Base-by-base conservation (phyloP, 2,888 invertebrate genomes). In the Biston stratarius region DNA sequence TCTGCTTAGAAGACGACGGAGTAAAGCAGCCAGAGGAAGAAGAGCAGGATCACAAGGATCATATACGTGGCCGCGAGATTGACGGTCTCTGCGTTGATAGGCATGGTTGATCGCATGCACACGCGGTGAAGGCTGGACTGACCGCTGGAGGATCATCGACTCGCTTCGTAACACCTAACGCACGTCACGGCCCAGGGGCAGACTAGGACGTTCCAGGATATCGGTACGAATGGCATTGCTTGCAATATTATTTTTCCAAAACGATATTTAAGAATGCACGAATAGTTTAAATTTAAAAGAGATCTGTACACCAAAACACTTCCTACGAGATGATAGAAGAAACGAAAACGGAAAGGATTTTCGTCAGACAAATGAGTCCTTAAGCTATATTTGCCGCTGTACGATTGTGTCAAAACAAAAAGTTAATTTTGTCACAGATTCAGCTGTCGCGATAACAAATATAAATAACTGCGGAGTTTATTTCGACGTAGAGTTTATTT, bases 1-100 rank as follows among this genome's bases (percentile, higher is more conserved):
- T 12, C 15, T 38, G 38, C 38, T 78, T 92, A 94, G 81, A 90
- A 88, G 80, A 96, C 86, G 38, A 95, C 94, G 12, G 96, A 95
- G 84, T 96, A 96, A 47, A 96, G 87, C 24, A 96, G 88, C 95
- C 96, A 96, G 49, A 96, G 92, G 77, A 95, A 94, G 83, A 96
- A 94, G 45, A 96, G 90, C 47, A 96, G 90, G 70, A 95, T 88
- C 69, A 96, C 95, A 62, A 96, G 94, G 84, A 96, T 96, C 86
- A 96, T 91, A 83, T 96, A 96, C 63, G 96, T 96, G 77, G 96
- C 96, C 61, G 96, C 94, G 76, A 96, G 92, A 85, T 96, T 96
- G 61, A 94, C 94, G 52, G 96, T 95, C 88, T 96, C 96, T 42
- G 94, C 93, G 90, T 94, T 94, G 84, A 92, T 88, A 79, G 92